Evolutionary conservation across 2,113 vertebrate genomes (phyloP).

Genomic region (Xiphophorus hellerii): DNA sequence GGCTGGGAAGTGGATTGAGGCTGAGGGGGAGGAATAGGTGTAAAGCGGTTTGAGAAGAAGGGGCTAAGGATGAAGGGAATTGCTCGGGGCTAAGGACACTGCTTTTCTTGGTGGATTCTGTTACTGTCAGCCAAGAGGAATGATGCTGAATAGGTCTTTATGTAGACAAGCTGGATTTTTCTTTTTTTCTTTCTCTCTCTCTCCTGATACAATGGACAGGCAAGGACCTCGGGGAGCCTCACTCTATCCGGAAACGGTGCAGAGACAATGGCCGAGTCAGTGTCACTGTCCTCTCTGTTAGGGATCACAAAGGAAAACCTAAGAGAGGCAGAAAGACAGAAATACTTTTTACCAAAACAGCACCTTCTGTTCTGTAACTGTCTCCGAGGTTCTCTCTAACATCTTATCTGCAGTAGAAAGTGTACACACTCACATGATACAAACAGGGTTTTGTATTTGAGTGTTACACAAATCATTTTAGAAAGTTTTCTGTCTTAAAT

Average conservation of each 20-base stretch:
- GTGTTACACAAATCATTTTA: background rate
- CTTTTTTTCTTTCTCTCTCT: slow-evolving; percentile 12
- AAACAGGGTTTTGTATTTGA: background rate
- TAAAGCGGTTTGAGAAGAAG: slow-evolving; percentile 19
- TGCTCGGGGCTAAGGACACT: slow-evolving; percentile 24
- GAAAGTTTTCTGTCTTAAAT: background rate
- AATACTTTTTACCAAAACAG: slow-evolving; percentile 21
- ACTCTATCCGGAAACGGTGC: slow-evolving; percentile 37
- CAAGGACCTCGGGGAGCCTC: slow-evolving; percentile 20
- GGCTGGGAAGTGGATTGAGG: background rate
- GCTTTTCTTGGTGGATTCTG: slow-evolving; percentile 16
- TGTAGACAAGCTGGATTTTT: slow-evolving; percentile 52
- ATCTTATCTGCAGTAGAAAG: background rate
- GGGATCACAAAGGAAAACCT: slow-evolving; percentile 44
- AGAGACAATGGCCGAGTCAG: slow-evolving; percentile 61
- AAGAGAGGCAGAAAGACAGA: slow-evolving; percentile 38
- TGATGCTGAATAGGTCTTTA: slow-evolving; percentile 59
- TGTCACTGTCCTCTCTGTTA: slow-evolving; percentile 46
- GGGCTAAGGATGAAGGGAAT: slow-evolving; percentile 14
- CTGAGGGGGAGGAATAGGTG: slow-evolving; percentile 12
- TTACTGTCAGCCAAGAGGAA: slow-evolving; percentile 28
- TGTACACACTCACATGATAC: background rate
- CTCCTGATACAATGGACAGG: slow-evolving; percentile 52
- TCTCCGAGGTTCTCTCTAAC: background rate
- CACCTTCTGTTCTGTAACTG: slow-evolving; percentile 18